A percentile compares a stretch with the other conserved stretches of the same genome.
These are phyloP conservation scores for Hipposideros armiger DNA, from an alignment of 2,113 vertebrate species.

Conservation along the genomic window DNA sequence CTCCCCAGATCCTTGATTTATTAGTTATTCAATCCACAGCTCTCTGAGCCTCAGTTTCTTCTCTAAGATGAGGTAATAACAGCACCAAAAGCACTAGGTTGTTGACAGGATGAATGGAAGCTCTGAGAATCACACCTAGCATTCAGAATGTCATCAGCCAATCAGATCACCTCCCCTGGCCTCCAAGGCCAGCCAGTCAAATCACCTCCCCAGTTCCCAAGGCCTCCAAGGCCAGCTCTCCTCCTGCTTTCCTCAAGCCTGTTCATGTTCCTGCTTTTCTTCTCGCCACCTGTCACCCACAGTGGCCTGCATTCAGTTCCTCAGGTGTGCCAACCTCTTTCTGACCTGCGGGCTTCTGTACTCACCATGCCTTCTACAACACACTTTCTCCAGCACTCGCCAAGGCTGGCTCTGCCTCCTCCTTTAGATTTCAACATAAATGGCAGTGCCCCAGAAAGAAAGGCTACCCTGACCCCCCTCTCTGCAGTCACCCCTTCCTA, in stretches of 20 bases:
- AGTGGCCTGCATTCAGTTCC: not conserved
- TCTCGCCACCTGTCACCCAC: accelerated
- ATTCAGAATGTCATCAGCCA: not conserved
- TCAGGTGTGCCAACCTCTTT: not conserved
- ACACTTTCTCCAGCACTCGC: not conserved
- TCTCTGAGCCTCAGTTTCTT: not conserved
- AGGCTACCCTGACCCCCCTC: not conserved
- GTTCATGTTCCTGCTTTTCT: not conserved
- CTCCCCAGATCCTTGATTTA: not conserved
- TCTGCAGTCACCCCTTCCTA: not conserved
- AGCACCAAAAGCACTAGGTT: not conserved
- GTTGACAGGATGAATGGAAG: not conserved
- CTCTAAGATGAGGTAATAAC: not conserved
- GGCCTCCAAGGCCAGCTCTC: not conserved
- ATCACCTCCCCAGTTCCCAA: not conserved
- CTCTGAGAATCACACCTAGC: not conserved
- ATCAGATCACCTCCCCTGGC: not conserved
- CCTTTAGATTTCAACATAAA: not conserved
- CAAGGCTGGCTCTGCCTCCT: not conserved
- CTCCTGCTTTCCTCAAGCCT: not conserved
- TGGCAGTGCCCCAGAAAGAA: not conserved
- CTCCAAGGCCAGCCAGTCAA: not conserved
- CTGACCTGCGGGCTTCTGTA: not conserved
- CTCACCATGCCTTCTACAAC: not conserved
- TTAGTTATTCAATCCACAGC: not conserved